Evolutionary conservation across 2,888 invertebrate genomes (phyloP).

Genomic region (Resseliella maxima): DNA sequence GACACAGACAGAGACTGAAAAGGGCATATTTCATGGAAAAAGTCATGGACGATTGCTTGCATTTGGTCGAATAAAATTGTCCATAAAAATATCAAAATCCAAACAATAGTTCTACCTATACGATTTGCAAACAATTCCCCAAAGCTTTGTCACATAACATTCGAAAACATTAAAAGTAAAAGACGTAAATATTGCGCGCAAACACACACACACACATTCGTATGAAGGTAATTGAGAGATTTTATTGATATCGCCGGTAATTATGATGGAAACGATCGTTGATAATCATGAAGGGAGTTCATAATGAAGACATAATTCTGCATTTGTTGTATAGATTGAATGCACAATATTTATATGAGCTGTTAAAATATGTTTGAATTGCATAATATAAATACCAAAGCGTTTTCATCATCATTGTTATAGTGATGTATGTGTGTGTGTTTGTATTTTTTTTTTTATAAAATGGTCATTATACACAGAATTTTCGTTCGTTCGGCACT

Average conservation of each 20-base stretch:
- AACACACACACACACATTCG: background rate
- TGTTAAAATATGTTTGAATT: constrained; percentile 1
- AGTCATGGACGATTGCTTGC: background rate
- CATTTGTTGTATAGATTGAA: background rate
- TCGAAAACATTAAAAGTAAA: background rate
- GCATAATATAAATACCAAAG: constrained; percentile 21
- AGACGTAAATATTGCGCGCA: background rate
- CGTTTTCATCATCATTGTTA: background rate
- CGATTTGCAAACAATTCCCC: background rate
- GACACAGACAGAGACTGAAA: background rate
- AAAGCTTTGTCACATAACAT: background rate
- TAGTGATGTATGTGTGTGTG: background rate
- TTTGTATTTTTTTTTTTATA: background rate
- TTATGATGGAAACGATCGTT: constrained; percentile 44
- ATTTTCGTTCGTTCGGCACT: no score
- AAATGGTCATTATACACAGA: no score
- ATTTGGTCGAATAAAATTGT: background rate
- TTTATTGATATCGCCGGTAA: constrained; percentile 44
- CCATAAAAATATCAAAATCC: constrained; percentile 2
- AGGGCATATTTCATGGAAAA: background rate
- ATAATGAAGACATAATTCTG: constrained; percentile 45
- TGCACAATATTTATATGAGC: background rate
- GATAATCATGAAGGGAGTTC: constrained; percentile 31
- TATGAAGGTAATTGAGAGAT: background rate
- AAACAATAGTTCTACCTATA: background rate